A percentile compares a stretch with the other conserved stretches of the same genome.
Conservation (phyloP, 2,113 vertebrate species). For the Chaenocephalus aceratus region DNA sequence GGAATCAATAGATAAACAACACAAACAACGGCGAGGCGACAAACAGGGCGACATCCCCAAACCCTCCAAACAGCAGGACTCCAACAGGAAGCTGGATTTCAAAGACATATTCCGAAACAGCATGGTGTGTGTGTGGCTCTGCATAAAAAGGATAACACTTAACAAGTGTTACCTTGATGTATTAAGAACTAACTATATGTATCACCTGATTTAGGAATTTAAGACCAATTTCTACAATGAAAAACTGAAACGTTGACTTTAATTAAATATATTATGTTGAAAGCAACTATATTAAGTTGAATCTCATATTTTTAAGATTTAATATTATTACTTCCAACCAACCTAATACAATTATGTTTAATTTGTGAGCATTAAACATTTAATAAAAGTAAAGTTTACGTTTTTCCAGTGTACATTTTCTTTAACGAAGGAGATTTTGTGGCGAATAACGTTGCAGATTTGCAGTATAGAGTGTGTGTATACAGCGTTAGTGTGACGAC, state of each 20-base stretch:
- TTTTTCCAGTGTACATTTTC: not conserved
- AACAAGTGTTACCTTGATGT: not conserved
- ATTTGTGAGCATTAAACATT: too few species aligned
- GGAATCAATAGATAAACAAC: slow-evolving; percentile 73
- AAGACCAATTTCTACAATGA: not conserved
- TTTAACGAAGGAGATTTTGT: slow-evolving; percentile 21
- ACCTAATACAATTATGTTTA: too few species aligned
- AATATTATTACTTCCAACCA: too few species aligned
- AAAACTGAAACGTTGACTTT: too few species aligned
- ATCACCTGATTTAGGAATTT: not conserved
- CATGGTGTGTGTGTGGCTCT: not conserved
- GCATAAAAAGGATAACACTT: not conserved
- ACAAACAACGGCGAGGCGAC: slow-evolving; percentile 65
- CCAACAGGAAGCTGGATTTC: slow-evolving; percentile 16
- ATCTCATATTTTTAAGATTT: too few species aligned
- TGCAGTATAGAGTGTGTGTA: slow-evolving; percentile 9
- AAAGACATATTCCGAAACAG: slow-evolving; percentile 11
- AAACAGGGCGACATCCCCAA: slow-evolving; percentile 25
- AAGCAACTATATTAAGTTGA: too few species aligned
- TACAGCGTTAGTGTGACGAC: not conserved
- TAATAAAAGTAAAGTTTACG: too few species aligned
- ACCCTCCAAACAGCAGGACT: slow-evolving; percentile 28
- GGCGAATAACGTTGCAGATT: slow-evolving; percentile 9
- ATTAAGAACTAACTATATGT: not conserved
- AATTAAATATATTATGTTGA: too few species aligned